Percentiles rank a stretch among this genome's conserved stretches.
These are phyloP conservation scores for Macaria notata DNA, from an alignment of 2,888 invertebrate species.

Conservation along the genomic window DNA sequence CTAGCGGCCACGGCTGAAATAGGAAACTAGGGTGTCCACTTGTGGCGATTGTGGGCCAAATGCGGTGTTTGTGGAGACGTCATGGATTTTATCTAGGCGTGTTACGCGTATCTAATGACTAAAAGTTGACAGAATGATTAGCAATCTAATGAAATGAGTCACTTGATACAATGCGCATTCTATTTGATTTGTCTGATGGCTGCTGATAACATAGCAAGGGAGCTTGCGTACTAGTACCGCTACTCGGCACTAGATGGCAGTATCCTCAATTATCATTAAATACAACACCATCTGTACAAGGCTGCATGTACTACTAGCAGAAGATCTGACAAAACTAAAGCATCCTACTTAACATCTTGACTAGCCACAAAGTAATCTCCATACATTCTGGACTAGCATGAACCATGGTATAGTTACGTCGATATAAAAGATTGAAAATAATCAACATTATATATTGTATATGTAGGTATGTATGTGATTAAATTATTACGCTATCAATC, in stretches of 20 bases:
- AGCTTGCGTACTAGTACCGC: constrained; percentile 20
- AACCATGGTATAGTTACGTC: too few relatives aligned
- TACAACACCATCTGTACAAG: constrained; percentile 16
- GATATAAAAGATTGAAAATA: too few relatives aligned
- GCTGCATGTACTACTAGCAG: background rate
- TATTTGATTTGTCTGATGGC: constrained; percentile 25
- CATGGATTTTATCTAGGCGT: constrained; percentile 23
- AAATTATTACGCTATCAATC: too few relatives aligned
- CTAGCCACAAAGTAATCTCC: too few relatives aligned
- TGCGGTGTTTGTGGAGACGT: constrained; percentile 20
- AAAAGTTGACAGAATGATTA: constrained; percentile 29
- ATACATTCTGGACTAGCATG: too few relatives aligned
- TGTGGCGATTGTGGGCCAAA: constrained; percentile 25
- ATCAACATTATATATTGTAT: too few relatives aligned
- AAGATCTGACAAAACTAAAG: background rate
- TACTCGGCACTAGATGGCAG: constrained; percentile 51
- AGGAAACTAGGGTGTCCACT: constrained; percentile 42
- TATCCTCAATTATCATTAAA: background rate
- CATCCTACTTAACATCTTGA: too few relatives aligned
- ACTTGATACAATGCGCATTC: constrained; percentile 22
- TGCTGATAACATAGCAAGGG: constrained; percentile 3
- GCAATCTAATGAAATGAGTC: constrained; percentile 25
- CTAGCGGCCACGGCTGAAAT: constrained; percentile 56
- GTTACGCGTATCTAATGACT: constrained; percentile 28
- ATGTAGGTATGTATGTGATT: too few relatives aligned